Base-by-base conservation (phyloP, 2,888 invertebrate genomes). In the Chrysomela aeneicollis region DNA sequence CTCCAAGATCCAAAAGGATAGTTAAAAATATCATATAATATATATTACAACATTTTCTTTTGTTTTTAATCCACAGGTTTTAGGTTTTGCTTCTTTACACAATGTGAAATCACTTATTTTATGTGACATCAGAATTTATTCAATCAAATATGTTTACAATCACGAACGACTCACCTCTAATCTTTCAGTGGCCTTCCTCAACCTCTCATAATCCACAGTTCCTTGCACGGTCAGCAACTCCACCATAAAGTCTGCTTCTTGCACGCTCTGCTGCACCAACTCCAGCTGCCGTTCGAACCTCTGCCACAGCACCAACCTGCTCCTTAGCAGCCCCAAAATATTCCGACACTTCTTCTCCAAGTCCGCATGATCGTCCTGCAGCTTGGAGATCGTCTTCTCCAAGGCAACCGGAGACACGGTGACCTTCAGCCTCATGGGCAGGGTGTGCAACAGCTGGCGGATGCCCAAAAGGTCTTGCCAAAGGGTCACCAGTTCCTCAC, bases 201-300 rank as follows among this genome's bases (percentile, higher is more conserved):
- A 83, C 8, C 94, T 86, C 70, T 93, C 92, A 76, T 93, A 94
- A 80, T 94, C 93, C 15, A 94, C 92, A 67, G 91, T 90, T 0
- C 93, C 93, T 78, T 94, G 93, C 0, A 94, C 91, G 0, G 92
- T 92, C 12, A 94, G 85, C 64, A 94, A 83, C 71, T 94, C 93
- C 85, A 93, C 92, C 93, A 94, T 93, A 75, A 93, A 94, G 79
- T 94, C 93, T 0, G 93, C 92, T 75, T 94, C 93, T 61, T 92
- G 88, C 0, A 93, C 92, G 0, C 92, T 92, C 57, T 92, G 90
- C 68, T 93, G 92, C 10, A 94, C 92, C 79, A 89, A 77, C 74
- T 94, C 93, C 71, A 94, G 81, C 74, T 93, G 92, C 1, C 87
- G 84, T 77, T 93, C 93, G 79, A 92, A 93, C 21, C 92, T 84